Evolutionary conservation across 2,888 invertebrate genomes (phyloP).

Genomic region (Molanna angustata): DNA sequence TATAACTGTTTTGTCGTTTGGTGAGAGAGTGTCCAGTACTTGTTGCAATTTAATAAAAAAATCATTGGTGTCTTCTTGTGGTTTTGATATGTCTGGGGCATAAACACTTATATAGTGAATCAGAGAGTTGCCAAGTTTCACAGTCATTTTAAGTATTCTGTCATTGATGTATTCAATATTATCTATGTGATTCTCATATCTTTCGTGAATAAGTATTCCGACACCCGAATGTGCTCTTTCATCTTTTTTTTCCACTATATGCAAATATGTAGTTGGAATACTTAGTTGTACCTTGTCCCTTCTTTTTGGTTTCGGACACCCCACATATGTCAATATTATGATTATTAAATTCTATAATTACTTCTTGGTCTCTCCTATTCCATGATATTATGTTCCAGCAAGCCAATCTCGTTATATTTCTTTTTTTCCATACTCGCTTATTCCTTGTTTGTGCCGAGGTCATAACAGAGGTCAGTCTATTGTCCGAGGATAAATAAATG

Average conservation of each 20-base stretch:
- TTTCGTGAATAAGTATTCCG: neutral
- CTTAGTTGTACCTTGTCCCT: no score
- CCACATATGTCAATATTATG: no score
- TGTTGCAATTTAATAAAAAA: neutral
- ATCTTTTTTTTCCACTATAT: neutral
- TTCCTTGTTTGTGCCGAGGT: neutral
- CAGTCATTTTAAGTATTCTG: neutral
- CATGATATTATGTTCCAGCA: neutral
- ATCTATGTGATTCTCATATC: neutral
- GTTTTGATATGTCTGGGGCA: neutral
- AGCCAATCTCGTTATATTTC: neutral
- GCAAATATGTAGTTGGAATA: neutral
- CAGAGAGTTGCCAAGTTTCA: neutral
- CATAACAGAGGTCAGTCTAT: neutral
- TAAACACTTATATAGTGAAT: neutral
- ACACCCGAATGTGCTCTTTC: neutral
- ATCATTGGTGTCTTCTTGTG: neutral
- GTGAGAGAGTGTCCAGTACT: neutral
- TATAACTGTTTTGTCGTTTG: neutral
- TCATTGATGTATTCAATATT: conserved; percentile 3
- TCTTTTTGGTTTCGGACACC: no score
- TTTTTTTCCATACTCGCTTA: neutral
- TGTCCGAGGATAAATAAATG: no score
- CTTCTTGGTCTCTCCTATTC: no score
- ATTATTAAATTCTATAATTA: no score